Evolutionary conservation across 2,888 invertebrate genomes (phyloP), one percentile per base, ranked within the genome.

Genomic region (Apotomis turbidana): DNA sequence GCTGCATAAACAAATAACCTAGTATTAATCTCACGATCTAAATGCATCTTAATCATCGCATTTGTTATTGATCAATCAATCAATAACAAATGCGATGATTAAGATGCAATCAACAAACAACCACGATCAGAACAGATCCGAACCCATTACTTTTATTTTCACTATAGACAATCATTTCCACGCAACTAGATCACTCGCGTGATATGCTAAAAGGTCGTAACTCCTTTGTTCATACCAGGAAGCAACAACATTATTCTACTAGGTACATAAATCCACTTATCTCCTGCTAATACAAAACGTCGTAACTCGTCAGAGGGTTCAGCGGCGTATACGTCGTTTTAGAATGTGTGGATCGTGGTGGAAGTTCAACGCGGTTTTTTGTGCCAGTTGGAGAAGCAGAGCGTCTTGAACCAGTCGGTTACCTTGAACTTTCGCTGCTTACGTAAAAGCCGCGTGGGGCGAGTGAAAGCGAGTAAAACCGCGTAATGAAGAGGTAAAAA

Each of bases 341-440:
- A 8, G 5, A 5, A 3, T 0, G 49, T 49, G 49, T 3, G 9
- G 49, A 27, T 9, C 9, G 8, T 10, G 49, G 41, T 54, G 54
- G 57, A 36, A 46, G 71, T 71, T 71, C 71, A 71, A 49, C 57
- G 4, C 38, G 13, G 71, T 61, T 71, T 71, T 71, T 71, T 71
- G 71, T 71, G 71, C 71, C 57, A 57, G 12, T 51, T 71, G n/a
- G 36, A 67, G 63, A 54, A 27, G n/a, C 54, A 15, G 55, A 13
- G 52, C 61, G 41, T 51, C 54, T 66, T 86, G 80, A 83, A 82
- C 87, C 83, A 84, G 87, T 82, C 83, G 63, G 67, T 73, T 62
- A 78, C 87, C 87, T 87, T 87, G 87, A 87, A 84, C 85, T 87
- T 83, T 81, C 68, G 62, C 64, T 55, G 36, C 68, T 80, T 78